Evolutionary conservation across 2,113 vertebrate species (phyloP), one percentile per base, ranked within the genome.

Genomic region (Bagarius yarrelli): DNA sequence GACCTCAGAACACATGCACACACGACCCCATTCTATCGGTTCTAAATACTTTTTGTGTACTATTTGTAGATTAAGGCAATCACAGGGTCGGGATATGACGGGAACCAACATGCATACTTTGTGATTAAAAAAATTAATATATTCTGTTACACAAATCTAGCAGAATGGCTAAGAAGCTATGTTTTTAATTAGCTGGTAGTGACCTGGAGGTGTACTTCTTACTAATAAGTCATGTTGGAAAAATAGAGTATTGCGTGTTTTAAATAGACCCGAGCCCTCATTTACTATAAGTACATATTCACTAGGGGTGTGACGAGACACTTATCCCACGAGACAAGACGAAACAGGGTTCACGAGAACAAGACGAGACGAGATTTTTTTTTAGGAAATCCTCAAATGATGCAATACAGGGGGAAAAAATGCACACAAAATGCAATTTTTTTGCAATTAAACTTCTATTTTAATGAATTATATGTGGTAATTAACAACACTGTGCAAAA

Each of bases 121-220:
- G 89, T 86, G 83, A 92, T 93, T 92, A 92, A 90, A 89, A 90
- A 90, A n/a, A 88, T 90, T 89, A 89, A 83, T 86, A 91, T 92
- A 93, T 92, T 90, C 91, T 91, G 92, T 92, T 92, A 92, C 86
- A 86, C 89, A 89, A 88, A 90, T 87, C 83, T 71, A 88, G 87
- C 84, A 78, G 88, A 89, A 91, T 88, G 85, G 87, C 87, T 86
- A 79, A 86, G 86, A 91, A 87, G 88, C 86, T 82, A 83, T 86
- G n/a, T 85, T 88, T 87, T 79, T 27, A 70, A 83, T 88, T 88
- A 87, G 86, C 83, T 85, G 90, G 86, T 88, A 83, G 86, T 91
- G 87, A 88, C 85, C 73, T 88, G 55, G 44, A 85, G 86, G 75
- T 85, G 78, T 81, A 81, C 74, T 52, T 30, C 25, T 53, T 85